These are phyloP conservation scores for Muscicapa comitata DNA, from an alignment of 2,797 vertebrate genomes.

Conservation along the genomic window DNA sequence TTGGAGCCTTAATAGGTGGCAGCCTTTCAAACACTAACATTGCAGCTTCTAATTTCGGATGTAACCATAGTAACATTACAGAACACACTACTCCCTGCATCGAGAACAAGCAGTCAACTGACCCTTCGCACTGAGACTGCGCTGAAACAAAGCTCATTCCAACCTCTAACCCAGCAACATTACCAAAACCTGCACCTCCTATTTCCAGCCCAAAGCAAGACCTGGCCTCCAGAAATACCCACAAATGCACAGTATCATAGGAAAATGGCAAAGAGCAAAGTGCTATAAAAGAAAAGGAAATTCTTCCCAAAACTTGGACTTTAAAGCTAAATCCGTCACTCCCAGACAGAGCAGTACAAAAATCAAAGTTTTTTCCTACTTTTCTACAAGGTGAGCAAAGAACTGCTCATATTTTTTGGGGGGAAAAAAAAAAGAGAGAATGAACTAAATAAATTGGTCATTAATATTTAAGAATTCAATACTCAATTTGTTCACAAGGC, in stretches of 20 bases:
- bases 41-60: constrained; percentile 27
- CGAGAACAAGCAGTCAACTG: constrained; percentile 27
- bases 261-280: neutral
- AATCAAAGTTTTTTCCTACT: neutral
- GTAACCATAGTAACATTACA: constrained; percentile 54
- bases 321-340: neutral
- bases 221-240: neutral
- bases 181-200: neutral
- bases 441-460: neutral
- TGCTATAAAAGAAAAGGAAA: neutral
- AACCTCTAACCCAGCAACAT: neutral
- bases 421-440: neutral
- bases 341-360: neutral
- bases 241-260: neutral
- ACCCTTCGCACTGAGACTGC: neutral
- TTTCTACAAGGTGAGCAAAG: neutral
- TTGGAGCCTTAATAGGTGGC: neutral
- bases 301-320: neutral
- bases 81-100: constrained; percentile 12
- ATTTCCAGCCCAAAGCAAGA: neutral
- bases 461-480: neutral
- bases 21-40: constrained; percentile 19
- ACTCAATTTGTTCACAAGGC: neutral
- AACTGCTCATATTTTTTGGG: neutral
- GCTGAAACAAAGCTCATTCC: neutral